Percentiles rank a stretch among this genome's conserved stretches.
These are phyloP conservation scores for Irena cyanogastra DNA, from an alignment of 2,113 vertebrate species.

Conservation along the genomic window DNA sequence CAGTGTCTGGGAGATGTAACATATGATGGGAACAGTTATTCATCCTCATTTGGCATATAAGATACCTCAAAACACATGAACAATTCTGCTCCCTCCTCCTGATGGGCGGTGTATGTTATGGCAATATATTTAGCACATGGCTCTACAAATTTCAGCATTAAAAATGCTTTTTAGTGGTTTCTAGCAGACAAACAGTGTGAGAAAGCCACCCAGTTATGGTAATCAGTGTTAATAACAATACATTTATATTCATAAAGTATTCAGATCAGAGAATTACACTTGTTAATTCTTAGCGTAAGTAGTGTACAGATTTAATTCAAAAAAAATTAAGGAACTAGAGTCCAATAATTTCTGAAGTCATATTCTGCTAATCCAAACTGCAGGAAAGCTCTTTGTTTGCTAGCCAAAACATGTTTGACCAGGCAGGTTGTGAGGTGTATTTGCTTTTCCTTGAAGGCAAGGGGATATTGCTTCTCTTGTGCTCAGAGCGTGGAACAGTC, in stretches of 20 bases:
- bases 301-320: not conserved
- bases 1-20: not conserved
- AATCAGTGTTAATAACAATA: not conserved
- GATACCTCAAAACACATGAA: not conserved
- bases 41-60: not conserved
- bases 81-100: not conserved
- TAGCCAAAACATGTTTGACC: not conserved
- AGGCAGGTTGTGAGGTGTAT: not conserved
- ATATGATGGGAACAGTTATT: not conserved
- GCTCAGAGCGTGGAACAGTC: not conserved
- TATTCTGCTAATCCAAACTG: not conserved
- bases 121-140: not conserved
- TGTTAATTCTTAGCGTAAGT: not conserved
- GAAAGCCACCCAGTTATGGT: not conserved
- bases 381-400: not conserved
- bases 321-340: not conserved
- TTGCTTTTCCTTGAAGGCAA: not conserved
- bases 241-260: not conserved
- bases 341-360: not conserved
- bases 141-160: not conserved
- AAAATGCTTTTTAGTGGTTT: not conserved
- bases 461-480: not conserved
- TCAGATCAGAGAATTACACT: not conserved
- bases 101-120: not conserved
- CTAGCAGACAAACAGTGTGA: not conserved